Conservation (phyloP, 2,797 vertebrate species). For the Malacoctenus gilli region DNA sequence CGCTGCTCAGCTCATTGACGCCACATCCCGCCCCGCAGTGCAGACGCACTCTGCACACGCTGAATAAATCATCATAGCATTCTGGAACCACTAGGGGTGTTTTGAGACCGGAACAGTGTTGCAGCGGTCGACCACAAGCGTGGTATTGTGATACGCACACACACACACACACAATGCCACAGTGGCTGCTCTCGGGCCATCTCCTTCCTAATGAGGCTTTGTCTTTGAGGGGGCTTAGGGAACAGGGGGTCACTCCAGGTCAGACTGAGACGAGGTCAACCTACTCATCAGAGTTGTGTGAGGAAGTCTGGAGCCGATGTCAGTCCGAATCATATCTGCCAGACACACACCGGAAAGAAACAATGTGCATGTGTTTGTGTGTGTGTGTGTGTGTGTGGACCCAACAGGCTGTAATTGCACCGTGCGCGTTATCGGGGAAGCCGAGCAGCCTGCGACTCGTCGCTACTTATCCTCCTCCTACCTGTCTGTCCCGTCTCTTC, state of each 20-base stretch:
- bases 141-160: conserved; percentile 1
- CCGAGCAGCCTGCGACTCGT: conserved; percentile 52
- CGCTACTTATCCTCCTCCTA: conserved; percentile 37
- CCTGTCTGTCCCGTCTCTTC: conserved; percentile 48
- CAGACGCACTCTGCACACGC: conserved; percentile 5
- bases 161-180: conserved; percentile 14
- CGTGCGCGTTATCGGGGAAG: conserved; percentile 40
- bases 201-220: conserved; percentile 69
- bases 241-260: conserved; percentile 65
- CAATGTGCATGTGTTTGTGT: conserved; percentile 32
- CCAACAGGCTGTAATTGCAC: conserved; percentile 36
- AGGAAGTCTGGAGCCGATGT: conserved; percentile 80
- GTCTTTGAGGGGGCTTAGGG: conserved; percentile 61
- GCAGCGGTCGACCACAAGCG: conserved; percentile 17
- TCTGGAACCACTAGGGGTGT: conserved; percentile 42
- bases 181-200: conserved; percentile 42
- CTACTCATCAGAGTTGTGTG: conserved; percentile 70
- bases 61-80: conserved; percentile 39
- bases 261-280: conserved; percentile 70
- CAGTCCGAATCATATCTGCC: conserved; percentile 72
- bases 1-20: conserved; percentile 7
- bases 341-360: conserved; percentile 68
- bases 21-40: background rate
- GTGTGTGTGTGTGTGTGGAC: conserved; percentile 7
- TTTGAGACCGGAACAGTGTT: conserved; percentile 20